Conservation (phyloP, 2,888 invertebrate genomes). For the Stenotaenia linearis region DNA sequence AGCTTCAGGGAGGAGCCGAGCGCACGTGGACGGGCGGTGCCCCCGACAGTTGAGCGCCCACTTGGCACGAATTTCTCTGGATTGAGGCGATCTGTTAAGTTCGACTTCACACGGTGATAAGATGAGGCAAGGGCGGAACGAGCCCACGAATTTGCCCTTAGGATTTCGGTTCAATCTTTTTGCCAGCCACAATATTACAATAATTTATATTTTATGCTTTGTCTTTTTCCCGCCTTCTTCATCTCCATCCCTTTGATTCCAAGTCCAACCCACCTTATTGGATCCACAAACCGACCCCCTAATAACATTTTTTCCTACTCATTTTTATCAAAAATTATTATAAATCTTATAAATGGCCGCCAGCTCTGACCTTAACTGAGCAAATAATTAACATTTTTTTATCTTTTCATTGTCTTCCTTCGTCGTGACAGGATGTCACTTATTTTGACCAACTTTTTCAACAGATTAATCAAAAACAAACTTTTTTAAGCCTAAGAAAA, state of each 20-base stretch:
- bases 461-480: no score
- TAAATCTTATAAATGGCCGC: no score
- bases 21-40: slow-evolving; percentile 8
- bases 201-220: slow-evolving; percentile 15
- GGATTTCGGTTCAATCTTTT: slow-evolving; percentile 7
- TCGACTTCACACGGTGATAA: slow-evolving; percentile 24
- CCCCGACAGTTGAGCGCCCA: background rate
- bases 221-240: slow-evolving; percentile 18
- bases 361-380: background rate
- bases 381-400: background rate
- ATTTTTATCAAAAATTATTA: background rate
- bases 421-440: background rate
- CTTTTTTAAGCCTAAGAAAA: no score
- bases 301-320: background rate
- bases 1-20: background rate
- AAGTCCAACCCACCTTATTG: background rate
- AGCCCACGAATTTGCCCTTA: slow-evolving; percentile 19
- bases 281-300: background rate
- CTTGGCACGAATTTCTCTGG: slow-evolving; percentile 20
- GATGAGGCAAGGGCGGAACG: slow-evolving; percentile 10
- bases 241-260: background rate
- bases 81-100: slow-evolving; percentile 6
- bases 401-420: no score
- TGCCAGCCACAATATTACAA: background rate
- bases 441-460: background rate